Percentiles rank a stretch among this genome's conserved stretches.
Conservation (phyloP, 2,113 vertebrate genomes). For the Mobula hypostoma region DNA sequence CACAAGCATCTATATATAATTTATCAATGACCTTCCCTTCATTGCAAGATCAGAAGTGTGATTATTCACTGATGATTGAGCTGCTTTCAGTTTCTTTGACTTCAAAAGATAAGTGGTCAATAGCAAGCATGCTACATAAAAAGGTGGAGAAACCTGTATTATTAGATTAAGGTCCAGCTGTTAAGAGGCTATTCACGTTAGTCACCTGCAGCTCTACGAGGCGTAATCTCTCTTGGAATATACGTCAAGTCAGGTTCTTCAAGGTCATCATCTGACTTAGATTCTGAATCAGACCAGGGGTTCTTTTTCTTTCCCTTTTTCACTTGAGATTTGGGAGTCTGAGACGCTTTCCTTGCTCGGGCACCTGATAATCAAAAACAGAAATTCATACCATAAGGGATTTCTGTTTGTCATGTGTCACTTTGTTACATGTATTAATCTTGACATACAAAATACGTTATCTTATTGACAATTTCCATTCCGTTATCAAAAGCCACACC, state of each 20-base stretch:
- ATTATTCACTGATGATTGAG: no score
- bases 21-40: no score
- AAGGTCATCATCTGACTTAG: slow-evolving; percentile 83
- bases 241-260: slow-evolving; percentile 76
- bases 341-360: slow-evolving; percentile 73
- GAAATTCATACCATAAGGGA: not conserved
- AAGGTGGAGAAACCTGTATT: not conserved
- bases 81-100: no score
- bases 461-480: not conserved
- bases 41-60: no score
- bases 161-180: not conserved
- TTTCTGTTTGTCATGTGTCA: not conserved
- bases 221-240: slow-evolving; percentile 85
- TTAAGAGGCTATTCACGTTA: not conserved
- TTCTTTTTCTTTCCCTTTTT: slow-evolving; percentile 95
- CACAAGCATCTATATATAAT: no score
- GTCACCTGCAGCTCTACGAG: slow-evolving; percentile 84
- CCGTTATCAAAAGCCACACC: not conserved
- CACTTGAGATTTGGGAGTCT: slow-evolving; percentile 59
- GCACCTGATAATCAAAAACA: slow-evolving; percentile 58
- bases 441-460: not conserved
- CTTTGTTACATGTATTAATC: not conserved
- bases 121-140: no score
- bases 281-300: slow-evolving; percentile 95
- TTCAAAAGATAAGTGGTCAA: no score